Conservation (phyloP, 1,140 invertebrate species). For the Plodia interpunctella region DNA sequence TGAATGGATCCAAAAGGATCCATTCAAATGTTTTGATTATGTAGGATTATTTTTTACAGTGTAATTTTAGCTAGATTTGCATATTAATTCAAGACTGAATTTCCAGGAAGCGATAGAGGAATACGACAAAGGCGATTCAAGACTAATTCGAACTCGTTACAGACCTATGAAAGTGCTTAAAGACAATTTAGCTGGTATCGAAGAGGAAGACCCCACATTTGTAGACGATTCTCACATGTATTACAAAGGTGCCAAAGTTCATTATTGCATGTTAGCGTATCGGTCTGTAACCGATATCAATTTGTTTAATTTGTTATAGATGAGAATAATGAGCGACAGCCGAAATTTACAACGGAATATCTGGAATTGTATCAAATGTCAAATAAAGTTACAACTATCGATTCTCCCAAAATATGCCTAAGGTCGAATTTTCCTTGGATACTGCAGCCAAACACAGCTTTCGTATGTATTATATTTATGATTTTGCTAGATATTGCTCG, state of each 20-base stretch:
- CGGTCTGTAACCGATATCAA: constrained; percentile 10
- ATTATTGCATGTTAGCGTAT: constrained; percentile 5
- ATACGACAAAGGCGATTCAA: constrained; percentile 57
- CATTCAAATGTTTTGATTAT: no score
- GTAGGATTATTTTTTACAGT: no score
- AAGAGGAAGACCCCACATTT: constrained; percentile 60
- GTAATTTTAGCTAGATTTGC: no score
- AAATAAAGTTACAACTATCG: constrained; percentile 55
- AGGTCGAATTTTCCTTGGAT: constrained; percentile 62
- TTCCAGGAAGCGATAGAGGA: constrained; percentile 47
- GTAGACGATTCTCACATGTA: constrained; percentile 68
- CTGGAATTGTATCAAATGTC: constrained; percentile 58
- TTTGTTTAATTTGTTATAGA: constrained; percentile 38
- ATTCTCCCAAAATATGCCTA: constrained; percentile 55
- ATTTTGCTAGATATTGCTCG: no score
- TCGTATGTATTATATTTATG: constrained; percentile 36
- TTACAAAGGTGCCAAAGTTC: constrained; percentile 49
- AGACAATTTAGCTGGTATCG: constrained; percentile 49
- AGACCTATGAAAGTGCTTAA: constrained; percentile 66
- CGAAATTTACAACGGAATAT: constrained; percentile 59
- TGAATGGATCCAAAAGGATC: no score
- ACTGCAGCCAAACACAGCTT: constrained; percentile 54
- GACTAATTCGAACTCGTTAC: constrained; percentile 58
- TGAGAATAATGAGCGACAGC: constrained; percentile 49
- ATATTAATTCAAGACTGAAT: background rate